Percentiles rank a stretch among this genome's conserved stretches.
Conservation (phyloP, 2,888 invertebrate genomes). For the Beris chalybata region DNA sequence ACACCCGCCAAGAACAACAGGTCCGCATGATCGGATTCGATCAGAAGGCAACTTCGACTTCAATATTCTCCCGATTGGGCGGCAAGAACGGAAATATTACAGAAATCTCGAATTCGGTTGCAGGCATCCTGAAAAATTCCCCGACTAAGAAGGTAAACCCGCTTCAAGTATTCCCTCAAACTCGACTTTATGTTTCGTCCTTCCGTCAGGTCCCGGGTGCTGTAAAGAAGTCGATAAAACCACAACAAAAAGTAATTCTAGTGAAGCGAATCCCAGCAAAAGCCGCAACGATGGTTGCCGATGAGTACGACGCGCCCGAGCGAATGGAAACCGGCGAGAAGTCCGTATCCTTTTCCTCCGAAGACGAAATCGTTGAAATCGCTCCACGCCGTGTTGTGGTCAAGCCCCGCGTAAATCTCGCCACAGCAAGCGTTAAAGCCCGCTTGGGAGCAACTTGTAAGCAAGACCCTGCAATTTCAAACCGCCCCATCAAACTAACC, state of each 20-base stretch:
- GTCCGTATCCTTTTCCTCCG: constrained; percentile 54
- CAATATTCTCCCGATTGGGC: constrained; percentile 54
- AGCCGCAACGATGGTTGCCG: constrained; percentile 44
- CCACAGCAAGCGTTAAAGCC: constrained; percentile 43
- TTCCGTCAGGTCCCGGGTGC: constrained; percentile 12
- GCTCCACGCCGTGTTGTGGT: constrained; percentile 43
- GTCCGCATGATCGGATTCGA: constrained; percentile 46
- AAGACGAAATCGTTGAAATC: constrained; percentile 56
- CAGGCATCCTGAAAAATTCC: constrained; percentile 51
- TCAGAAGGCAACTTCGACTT: constrained; percentile 41
- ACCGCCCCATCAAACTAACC: neutral
- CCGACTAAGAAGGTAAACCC: constrained; percentile 13
- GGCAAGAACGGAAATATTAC: constrained; percentile 43
- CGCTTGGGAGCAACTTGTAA: constrained; percentile 46
- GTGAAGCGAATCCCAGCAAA: constrained; percentile 55
- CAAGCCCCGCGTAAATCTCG: constrained; percentile 37
- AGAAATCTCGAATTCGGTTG: neutral
- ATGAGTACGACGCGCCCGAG: constrained; percentile 41
- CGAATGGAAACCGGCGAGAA: constrained; percentile 48
- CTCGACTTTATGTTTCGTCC: neutral
- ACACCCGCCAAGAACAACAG: constrained; percentile 2
- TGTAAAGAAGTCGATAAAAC: constrained; percentile 34
- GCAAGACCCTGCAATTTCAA: constrained; percentile 20
- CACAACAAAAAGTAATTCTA: constrained; percentile 52
- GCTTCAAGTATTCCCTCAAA: too few species aligned